These are phyloP conservation scores for Ailurus styani DNA, from an alignment of 2,113 vertebrate genomes.

Conservation along the genomic window DNA sequence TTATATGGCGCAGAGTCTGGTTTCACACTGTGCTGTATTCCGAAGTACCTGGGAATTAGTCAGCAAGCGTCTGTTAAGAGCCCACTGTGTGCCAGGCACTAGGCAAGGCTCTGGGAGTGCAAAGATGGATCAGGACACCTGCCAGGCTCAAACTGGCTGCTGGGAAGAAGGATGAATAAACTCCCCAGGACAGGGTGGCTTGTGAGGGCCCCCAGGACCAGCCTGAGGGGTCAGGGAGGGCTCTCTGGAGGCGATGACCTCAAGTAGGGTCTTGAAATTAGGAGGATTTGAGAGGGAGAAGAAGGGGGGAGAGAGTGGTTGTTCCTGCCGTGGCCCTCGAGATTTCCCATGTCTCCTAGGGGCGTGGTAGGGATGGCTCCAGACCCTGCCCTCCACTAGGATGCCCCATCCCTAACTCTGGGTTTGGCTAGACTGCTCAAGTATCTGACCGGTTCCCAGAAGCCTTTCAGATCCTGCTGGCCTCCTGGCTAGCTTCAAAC, in stretches of 20 bases:
- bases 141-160: background rate
- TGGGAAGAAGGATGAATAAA: background rate
- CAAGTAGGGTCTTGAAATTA: background rate
- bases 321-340: background rate
- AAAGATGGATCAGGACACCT: background rate
- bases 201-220: rapidly evolving
- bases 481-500: background rate
- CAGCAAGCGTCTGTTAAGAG: background rate
- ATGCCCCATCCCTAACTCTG: background rate
- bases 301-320: background rate
- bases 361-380: background rate
- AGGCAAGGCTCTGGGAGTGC: background rate
- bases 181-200: background rate
- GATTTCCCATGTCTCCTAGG: background rate
- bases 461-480: background rate
- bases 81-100: background rate
- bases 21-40: background rate
- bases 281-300: background rate
- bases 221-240: background rate
- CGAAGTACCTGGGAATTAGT: background rate
- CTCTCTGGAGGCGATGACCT: background rate
- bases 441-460: background rate
- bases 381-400: background rate
- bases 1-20: background rate
- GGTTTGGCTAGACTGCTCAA: background rate